Evolutionary conservation across 2,113 vertebrate species (phyloP).

Genomic region (Solenodon paradoxus): DNA sequence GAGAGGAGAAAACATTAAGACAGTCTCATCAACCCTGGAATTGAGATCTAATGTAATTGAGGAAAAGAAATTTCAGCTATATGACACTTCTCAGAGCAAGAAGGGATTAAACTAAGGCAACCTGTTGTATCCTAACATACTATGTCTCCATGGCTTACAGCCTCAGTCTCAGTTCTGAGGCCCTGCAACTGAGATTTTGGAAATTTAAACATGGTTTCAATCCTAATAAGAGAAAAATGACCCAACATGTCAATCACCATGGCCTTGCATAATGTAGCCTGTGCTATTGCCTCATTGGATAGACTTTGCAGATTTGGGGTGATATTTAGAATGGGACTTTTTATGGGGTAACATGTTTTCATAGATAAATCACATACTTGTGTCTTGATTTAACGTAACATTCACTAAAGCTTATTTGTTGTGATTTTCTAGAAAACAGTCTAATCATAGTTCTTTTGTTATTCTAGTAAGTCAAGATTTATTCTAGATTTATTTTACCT

Average conservation of each 20-base stretch:
- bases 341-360: background rate
- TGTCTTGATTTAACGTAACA: background rate
- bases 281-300: background rate
- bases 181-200: background rate
- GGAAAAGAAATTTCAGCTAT: background rate
- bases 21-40: background rate
- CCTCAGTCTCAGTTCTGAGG: background rate
- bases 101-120: background rate
- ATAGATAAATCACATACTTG: background rate
- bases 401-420: background rate
- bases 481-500: background rate
- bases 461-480: background rate
- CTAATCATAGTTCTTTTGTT: background rate
- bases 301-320: rapidly evolving
- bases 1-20: background rate
- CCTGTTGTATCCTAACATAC: background rate
- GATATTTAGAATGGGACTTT: background rate
- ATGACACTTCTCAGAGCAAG: background rate
- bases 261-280: background rate
- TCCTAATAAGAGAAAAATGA: background rate
- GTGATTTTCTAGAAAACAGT: background rate
- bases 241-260: background rate
- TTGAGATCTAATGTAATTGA: background rate
- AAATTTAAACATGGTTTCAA: background rate
- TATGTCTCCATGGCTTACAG: background rate